These are phyloP conservation scores for Microcebus jonahi DNA, from an alignment of 2,113 vertebrate genomes.

Conservation along the genomic window DNA sequence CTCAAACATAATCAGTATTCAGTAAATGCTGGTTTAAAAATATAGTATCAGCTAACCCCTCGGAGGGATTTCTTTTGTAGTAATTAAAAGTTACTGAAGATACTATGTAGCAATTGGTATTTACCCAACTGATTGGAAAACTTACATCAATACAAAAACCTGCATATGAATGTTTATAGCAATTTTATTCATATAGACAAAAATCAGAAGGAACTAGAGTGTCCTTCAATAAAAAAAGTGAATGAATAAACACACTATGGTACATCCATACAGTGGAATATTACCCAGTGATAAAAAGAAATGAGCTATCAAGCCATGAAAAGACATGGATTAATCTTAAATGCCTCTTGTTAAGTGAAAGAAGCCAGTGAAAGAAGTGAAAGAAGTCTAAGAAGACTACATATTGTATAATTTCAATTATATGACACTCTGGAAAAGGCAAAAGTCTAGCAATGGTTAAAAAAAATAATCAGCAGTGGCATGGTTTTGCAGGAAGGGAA, in stretches of 20 bases:
- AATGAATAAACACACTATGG: background rate
- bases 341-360: background rate
- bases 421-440: background rate
- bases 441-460: background rate
- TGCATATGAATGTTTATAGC: background rate
- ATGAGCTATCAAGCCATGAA: background rate
- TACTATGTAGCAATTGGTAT: background rate
- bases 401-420: background rate
- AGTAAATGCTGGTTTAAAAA: conserved; percentile 2
- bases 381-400: background rate
- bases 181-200: background rate
- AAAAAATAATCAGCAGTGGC: background rate
- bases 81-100: background rate
- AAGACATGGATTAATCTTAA: background rate
- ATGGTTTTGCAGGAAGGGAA: background rate
- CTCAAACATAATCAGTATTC: background rate
- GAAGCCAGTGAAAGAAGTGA: background rate
- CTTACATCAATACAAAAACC: background rate
- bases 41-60: background rate
- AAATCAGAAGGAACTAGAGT: background rate
- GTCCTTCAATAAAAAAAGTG: background rate
- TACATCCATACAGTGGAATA: background rate
- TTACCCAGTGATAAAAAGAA: background rate
- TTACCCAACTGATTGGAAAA: background rate
- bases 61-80: background rate